A percentile compares a stretch with the other conserved stretches of the same genome.
These are phyloP conservation scores for Solenopsis fugax DNA, from an alignment of 1,140 invertebrate species.

Conservation along the genomic window DNA sequence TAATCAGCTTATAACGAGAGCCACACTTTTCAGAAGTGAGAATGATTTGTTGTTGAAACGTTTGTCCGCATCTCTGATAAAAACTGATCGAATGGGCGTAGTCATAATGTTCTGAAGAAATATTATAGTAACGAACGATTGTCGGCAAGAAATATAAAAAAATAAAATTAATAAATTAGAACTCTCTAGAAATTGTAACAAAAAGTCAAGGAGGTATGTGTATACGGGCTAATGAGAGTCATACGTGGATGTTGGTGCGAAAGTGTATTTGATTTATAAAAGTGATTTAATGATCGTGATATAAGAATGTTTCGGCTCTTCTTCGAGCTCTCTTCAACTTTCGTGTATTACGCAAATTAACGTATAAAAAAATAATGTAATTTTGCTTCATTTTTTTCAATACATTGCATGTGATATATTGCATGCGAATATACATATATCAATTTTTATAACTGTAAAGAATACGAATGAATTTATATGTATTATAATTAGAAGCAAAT, in stretches of 20 bases:
- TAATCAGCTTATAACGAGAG: slow-evolving; percentile 75
- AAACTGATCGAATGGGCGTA: slow-evolving; percentile 37
- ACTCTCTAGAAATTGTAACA: no score
- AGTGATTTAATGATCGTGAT: no score
- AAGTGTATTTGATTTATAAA: no score
- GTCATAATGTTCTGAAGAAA: background rate
- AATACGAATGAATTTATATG: background rate
- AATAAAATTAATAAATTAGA: no score
- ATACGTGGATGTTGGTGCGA: no score
- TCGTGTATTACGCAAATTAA: no score
- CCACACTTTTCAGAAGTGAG: slow-evolving; percentile 40
- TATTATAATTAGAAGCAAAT: background rate
- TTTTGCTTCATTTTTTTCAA: background rate
- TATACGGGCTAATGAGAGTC: no score
- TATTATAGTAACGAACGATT: background rate
- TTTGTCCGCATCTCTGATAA: slow-evolving; percentile 72
- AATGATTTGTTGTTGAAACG: slow-evolving; percentile 74
- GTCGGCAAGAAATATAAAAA: background rate
- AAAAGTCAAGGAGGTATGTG: no score
- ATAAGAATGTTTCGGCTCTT: no score
- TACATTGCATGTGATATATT: background rate
- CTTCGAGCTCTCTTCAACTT: no score
- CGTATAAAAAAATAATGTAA: no score
- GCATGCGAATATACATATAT: background rate
- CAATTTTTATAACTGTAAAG: slow-evolving; percentile 23